Evolutionary conservation across 1,140 invertebrate genomes (phyloP), one percentile per base, ranked within the genome.

Genomic region (Pseudomyrmex sp.): DNA sequence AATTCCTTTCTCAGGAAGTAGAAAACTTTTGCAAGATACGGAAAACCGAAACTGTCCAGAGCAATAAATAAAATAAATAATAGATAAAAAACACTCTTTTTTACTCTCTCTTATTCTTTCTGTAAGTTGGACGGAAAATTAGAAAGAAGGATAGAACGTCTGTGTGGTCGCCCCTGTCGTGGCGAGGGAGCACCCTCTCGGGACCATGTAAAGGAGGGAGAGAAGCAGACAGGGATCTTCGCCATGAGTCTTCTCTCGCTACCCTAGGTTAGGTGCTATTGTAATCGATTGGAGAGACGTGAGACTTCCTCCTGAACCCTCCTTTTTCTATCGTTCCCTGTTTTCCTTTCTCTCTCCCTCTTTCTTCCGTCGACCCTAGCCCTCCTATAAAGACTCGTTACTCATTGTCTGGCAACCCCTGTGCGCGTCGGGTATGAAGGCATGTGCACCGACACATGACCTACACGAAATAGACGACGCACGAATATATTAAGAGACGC

Each of bases 261-360:
- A 89, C 88, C 85, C 87, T 88, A 89, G 89, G 88, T 90, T 92
- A 92, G 91, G 91, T 92, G 91, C 91, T 89, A 92, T 92, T 92
- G 91, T 92, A 92, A 91, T 92, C 91, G 91, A 92, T 92, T 92
- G 91, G 86, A 90, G 89, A 90, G 89, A 91, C 90, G 88, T 86
- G 90, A 90, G 91, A 89, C 91, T 91, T 90, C 91, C 87, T 90
- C 86, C 88, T 35, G 35, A 89, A 88, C 86, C 86, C 84, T 90
- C 86, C 86, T 35, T 35, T 85, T 72, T 83, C 77, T 85, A 65
- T 84, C 35, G 35, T 72, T 85, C 52, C 20, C 26, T 56, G 50
- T 68, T 65, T 50, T 12, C n/a, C 66, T 52, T 52, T 52, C 59
- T 54, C 50, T 72, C 50, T 54, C 8, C 9, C 26, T 35, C 52